Evolutionary conservation across 2,888 invertebrate genomes (phyloP).

Genomic region (Athalia circularis): DNA sequence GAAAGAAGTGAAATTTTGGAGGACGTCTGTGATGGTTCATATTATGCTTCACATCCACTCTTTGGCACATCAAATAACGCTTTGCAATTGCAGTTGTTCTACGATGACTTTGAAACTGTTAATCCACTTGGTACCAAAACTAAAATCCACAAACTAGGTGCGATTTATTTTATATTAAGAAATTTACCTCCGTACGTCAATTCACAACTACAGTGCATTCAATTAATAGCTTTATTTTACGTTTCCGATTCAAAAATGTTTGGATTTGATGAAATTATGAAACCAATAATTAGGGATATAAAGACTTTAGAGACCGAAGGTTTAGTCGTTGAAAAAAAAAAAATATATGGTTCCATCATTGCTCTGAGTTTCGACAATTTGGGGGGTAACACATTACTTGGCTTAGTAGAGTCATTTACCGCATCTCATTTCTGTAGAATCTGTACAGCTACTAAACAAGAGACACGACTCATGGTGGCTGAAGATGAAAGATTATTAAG

Average conservation of each 20-base stretch:
- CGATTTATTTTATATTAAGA: conserved; percentile 51
- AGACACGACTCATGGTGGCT: conserved; percentile 34
- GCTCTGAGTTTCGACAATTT: conserved; percentile 48
- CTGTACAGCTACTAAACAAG: conserved; percentile 48
- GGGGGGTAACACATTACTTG: conserved; percentile 45
- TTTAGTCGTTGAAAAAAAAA: conserved; percentile 27
- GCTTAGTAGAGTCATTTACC: conserved; percentile 47
- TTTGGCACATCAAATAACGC: conserved; percentile 47
- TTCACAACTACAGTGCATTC: conserved; percentile 50
- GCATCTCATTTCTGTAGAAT: conserved; percentile 53
- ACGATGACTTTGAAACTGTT: conserved; percentile 51
- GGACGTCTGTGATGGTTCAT: conserved; percentile 47
- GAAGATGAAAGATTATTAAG: conserved; percentile 33
- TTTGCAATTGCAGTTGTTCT: conserved; percentile 50
- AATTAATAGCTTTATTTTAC: conserved; percentile 51
- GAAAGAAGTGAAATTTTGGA: conserved; percentile 8
- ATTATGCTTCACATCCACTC: conserved; percentile 48
- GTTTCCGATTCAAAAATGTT: conserved; percentile 44
- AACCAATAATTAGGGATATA: conserved; percentile 48
- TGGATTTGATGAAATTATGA: conserved; percentile 41
- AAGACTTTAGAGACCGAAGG: conserved; percentile 50
- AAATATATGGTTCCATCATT: conserved; percentile 41
- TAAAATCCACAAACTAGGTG: conserved; percentile 50
- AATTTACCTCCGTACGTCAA: conserved; percentile 51
- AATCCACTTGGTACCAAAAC: conserved; percentile 51